Evolutionary conservation across 2,888 invertebrate species (phyloP), one percentile per base, ranked within the genome.

Genomic region (Diarsia brunnea): DNA sequence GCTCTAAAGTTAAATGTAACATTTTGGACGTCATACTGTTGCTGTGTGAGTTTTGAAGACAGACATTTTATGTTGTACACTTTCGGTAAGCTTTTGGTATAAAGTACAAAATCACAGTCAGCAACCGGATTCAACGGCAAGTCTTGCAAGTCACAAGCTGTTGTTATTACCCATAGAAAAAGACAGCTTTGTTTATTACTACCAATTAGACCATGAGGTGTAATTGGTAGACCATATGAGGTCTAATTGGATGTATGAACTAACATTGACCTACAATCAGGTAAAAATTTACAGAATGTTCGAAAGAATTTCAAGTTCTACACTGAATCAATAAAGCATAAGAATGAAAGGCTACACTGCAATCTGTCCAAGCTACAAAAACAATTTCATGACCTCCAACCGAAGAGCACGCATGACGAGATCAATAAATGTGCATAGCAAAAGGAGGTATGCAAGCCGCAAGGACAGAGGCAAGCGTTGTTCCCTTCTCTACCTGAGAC

Each of bases 401-500:
- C 24, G 58, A 79, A 63, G 31, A 70, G 38, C 38, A 58, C n/a
- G 47, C 55, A 45, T 69, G 49, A 67, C 70, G 43, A 73, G 63
- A 61, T 64, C 58, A 72, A 69, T 65, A 24, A 68, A 69, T 61
- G 73, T 63, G 61, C 51, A 67, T 69, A 51, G 71, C 65, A 27
- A 77, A 65, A 68, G 61, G 53, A 78, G 47, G 66, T 65, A 81
- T 73, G 71, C 63, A 63, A 75, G 73, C 68, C 61, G 51, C 79
- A 79, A 87, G 82, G 87, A 78, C 75, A 85, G 60, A 63, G 61
- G 68, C 47, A 55, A 69, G 47, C 70, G 55, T 61, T 70, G 82
- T 79, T 82, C 85, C 73, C 80, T 75, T 82, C 69, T 85, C 77
- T 79, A 85, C 72, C 80, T 80, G 78, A 65, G 67, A 61, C 72